A percentile compares a stretch with the other conserved stretches of the same genome.
These are phyloP conservation scores for Verasper variegatus DNA, from an alignment of 2,113 vertebrate species.

Conservation along the genomic window DNA sequence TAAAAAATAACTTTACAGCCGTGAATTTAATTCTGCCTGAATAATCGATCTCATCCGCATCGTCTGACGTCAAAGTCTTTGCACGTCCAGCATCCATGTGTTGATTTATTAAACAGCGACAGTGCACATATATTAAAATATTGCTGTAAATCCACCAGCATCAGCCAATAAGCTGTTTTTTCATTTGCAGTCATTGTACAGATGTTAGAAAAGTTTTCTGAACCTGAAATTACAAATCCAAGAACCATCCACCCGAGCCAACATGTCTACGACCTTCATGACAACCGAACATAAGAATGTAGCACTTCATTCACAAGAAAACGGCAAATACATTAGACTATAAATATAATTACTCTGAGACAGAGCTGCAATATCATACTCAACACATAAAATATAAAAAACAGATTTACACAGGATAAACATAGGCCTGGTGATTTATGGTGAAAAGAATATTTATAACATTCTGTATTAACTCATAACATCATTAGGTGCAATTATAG, in stretches of 20 bases:
- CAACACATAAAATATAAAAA: background rate
- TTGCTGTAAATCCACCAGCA: too few species aligned
- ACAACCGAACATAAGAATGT: too few species aligned
- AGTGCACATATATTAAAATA: too few species aligned
- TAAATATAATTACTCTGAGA: background rate
- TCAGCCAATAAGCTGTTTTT: too few species aligned
- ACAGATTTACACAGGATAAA: background rate
- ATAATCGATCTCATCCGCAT: too few species aligned
- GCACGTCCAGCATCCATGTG: too few species aligned
- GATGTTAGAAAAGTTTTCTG: too few species aligned
- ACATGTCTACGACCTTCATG: background rate
- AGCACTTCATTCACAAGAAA: background rate
- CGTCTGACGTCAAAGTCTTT: too few species aligned
- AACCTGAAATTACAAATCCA: background rate
- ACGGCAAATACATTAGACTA: background rate
- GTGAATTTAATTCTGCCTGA: too few species aligned
- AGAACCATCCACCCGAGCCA: background rate
- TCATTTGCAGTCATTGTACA: background rate
- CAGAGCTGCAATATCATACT: background rate
- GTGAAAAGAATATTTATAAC: background rate
- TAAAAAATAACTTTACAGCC: too few species aligned
- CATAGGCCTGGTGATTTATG: background rate
- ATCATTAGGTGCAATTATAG: background rate
- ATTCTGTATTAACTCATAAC: background rate
- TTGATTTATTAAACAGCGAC: too few species aligned